Evolutionary conservation across 2,888 invertebrate genomes (phyloP).

Genomic region (Sialis lutaria): DNA sequence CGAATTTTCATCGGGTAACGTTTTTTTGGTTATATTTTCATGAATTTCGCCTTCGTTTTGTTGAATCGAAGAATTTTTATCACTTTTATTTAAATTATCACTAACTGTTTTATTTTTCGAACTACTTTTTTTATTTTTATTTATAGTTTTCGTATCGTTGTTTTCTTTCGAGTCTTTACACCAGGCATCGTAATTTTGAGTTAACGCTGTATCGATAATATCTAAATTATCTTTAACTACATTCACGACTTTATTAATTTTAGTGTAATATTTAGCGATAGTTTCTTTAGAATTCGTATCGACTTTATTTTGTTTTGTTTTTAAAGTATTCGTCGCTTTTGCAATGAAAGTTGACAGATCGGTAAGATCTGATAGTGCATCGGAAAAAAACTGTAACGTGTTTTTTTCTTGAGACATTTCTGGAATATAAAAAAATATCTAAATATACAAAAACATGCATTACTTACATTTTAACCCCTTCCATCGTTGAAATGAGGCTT

Average conservation of each 20-base stretch:
- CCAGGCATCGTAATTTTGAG: not conserved
- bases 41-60: too few relatives aligned
- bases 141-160: too few relatives aligned
- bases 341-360: not conserved
- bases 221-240: not conserved
- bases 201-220: not conserved
- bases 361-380: not conserved
- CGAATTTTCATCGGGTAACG: too few relatives aligned
- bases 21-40: too few relatives aligned
- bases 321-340: not conserved
- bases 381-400: not conserved
- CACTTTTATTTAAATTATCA: too few relatives aligned
- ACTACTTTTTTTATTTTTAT: too few relatives aligned
- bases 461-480: constrained; percentile 2
- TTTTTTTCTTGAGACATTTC: not conserved
- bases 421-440: not conserved
- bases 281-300: not conserved
- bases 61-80: too few relatives aligned
- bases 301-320: not conserved
- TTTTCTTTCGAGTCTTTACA: not conserved
- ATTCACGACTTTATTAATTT: not conserved
- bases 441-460: not conserved
- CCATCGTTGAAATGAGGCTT: not conserved
- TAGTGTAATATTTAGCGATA: not conserved
- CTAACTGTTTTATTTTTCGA: too few relatives aligned